Conservation (phyloP, 2,797 vertebrate species). For the Columba guinea region DNA sequence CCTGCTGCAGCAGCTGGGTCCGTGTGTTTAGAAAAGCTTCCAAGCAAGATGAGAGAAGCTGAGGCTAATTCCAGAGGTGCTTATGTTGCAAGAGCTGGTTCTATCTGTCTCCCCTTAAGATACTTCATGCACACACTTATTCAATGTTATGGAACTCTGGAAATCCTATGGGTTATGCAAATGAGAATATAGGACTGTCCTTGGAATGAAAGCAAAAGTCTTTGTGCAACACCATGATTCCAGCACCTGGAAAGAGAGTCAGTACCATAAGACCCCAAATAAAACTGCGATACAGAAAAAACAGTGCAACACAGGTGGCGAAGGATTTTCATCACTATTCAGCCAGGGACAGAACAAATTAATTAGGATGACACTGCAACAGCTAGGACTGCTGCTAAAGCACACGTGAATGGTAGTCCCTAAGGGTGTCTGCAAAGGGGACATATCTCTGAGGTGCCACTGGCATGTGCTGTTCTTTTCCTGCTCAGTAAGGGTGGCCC, state of each 20-base stretch:
- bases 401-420: rapidly evolving
- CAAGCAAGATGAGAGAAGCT: background rate
- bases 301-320: background rate
- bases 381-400: background rate
- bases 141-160: background rate
- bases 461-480: background rate
- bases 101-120: background rate
- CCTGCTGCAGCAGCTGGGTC: background rate
- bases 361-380: background rate
- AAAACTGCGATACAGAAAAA: background rate
- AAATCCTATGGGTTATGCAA: background rate
- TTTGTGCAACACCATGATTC: background rate
- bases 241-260: background rate
- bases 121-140: background rate
- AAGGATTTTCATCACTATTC: background rate
- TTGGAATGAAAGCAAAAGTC: background rate
- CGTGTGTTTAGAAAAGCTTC: background rate
- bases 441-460: background rate
- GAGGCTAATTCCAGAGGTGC: background rate
- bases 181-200: background rate
- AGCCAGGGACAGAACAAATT: background rate
- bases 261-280: background rate
- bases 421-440: background rate
- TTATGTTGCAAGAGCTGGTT: background rate
- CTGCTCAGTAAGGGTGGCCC: background rate